Evolutionary conservation across 2,797 vertebrate genomes (phyloP), one percentile per base, ranked within the genome.

Genomic region (Sciaenops ocellatus): DNA sequence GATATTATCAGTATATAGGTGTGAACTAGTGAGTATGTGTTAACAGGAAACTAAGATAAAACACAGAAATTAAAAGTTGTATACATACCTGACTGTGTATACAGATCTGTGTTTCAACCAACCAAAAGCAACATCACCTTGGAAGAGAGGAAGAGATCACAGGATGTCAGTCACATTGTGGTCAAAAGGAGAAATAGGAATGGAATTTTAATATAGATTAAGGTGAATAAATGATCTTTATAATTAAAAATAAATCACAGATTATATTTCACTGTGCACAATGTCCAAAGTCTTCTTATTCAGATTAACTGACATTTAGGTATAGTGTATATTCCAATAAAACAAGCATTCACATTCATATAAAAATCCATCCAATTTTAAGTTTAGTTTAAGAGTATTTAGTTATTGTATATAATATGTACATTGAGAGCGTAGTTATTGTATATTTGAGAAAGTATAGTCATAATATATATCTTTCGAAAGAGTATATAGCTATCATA

Each of bases 31-130:
- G 41, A 57, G 62, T 78, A 62, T 12, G 22, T 42, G 3, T 64
- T 47, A 76, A 55, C n/a, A 55, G 17, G 13, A 38, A 3, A 55
- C 47, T 38, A 38, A 24, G 9, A 50, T 10, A 34, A 28, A 16
- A 38, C 9, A 42, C 12, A 47, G 15, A 73, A 38, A 20, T 1
- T 15, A 44, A 44, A 42, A 44, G 42, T 44, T 44, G 42, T 12
- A 34, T 38, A 20, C 51, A 63, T 81, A 88, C 86, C 80, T 80
- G 69, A 41, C 34, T 34, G 13, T 44, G 42, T 12, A 34, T 38
- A 16, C 51, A 63, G 79, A 85, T 83, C 80, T 80, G 69, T 8
- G 30, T 79, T 61, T 72, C 65, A 63, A 8, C 56, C 20, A 66
- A 18, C 5, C 30, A 51, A 26, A 73, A 22, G 46, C 38, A 73